Evolutionary conservation across 2,113 vertebrate genomes (phyloP), one percentile per base, ranked within the genome.

Genomic region (Ia io): DNA sequence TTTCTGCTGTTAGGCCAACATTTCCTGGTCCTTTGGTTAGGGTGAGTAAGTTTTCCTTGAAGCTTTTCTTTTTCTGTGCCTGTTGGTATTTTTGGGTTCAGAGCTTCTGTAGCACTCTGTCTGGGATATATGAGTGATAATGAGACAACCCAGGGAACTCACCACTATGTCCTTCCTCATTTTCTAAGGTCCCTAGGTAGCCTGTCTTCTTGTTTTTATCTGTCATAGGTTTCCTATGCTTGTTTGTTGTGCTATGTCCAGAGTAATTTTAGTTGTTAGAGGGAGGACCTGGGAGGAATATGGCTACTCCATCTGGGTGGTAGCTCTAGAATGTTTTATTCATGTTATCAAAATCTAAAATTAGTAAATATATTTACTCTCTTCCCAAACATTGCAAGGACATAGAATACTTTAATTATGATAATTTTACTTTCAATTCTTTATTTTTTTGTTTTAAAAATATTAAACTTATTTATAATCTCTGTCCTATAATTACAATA

Each of bases 261-360:
- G 9, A 13, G 8, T 90, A 94, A 92, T 92, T 96, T 94, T 84
- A 76, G 8, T 56, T 90, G 23, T 69, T 73, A 74, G 28, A 63
- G 35, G 22, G 18, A 95, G 10, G 9, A 74, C 2, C 9, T 61
- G 22, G 6, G 32, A 90, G 13, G 30, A 70, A 73, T 37, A 65
- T 70, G 40, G 9, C 2, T 37, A 67, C 16, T 94, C 25, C 9
- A 42, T 80, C 63, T 84, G 56, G 30, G 3, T 51, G 28, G 44
- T 30, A 70, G 74, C 10, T 28, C 4, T 78, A 25, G 37, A 56
- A 90, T n/a, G 14, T 88, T 95, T 78, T 71, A 86, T 18, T 73
- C 65, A 67, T 44, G 9, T 32, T 59, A 77, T 63, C 35, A 96
- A 87, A 95, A 79, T 90, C 12, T 94, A 80, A 94, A 90, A 32